These are phyloP conservation scores for Larimichthys polyactis DNA, from an alignment of 2,113 vertebrate genomes.

Conservation along the genomic window DNA sequence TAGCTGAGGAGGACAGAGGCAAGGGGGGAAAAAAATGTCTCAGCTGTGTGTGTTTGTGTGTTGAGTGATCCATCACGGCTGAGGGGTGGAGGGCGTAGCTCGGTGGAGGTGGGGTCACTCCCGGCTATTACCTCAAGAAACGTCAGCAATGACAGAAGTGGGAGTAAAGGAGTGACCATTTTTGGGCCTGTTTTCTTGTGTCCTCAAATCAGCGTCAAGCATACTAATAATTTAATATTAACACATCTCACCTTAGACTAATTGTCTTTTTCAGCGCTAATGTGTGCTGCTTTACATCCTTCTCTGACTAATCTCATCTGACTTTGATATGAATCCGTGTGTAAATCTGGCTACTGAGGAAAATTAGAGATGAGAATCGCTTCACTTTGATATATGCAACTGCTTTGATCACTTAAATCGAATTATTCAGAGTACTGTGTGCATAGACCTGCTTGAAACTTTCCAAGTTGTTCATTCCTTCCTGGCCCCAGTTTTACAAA, in stretches of 20 bases:
- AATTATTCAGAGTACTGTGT: background rate
- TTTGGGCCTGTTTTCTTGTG: slow-evolving; percentile 31
- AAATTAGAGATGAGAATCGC: background rate
- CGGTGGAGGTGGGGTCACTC: slow-evolving; percentile 66
- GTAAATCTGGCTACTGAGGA: slow-evolving; percentile 3
- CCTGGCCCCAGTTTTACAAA: slow-evolving; percentile 15
- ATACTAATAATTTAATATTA: background rate
- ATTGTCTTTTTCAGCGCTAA: background rate
- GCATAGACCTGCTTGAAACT: background rate
- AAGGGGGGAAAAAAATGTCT: slow-evolving; percentile 66
- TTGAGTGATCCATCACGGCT: slow-evolving; percentile 48
- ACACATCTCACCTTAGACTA: background rate
- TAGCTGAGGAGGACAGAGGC: slow-evolving; percentile 70
- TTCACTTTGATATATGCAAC: slow-evolving; percentile 15
- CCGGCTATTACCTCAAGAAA: slow-evolving; percentile 55
- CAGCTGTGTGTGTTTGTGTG: slow-evolving; percentile 71
- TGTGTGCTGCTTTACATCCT: background rate
- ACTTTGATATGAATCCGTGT: slow-evolving; percentile 18
- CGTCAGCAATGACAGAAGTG: slow-evolving; percentile 54
- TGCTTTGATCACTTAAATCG: slow-evolving; percentile 25
- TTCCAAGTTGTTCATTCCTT: slow-evolving; percentile 15
- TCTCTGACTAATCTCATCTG: slow-evolving; percentile 3
- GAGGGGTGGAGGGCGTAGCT: slow-evolving; percentile 35
- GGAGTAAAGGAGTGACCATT: slow-evolving; percentile 29
- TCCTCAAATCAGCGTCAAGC: slow-evolving; percentile 1